phyloP scores from a whole-genome alignment of 2,888 invertebrate species.

The Drosophila subquinaria region DNA sequence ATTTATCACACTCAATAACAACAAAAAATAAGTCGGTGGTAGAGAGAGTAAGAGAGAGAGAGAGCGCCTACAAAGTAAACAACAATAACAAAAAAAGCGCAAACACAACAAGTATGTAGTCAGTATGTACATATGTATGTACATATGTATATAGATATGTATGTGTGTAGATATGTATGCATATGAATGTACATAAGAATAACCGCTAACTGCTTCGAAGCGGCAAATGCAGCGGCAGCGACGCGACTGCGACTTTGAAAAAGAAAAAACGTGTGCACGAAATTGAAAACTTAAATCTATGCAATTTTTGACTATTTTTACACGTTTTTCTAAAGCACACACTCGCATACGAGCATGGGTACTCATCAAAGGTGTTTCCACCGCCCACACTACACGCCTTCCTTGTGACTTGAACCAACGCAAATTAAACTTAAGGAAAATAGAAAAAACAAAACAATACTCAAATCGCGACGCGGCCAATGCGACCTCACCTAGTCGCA shows the following conservation, averaged over 20 bases:
- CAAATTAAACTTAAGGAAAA: not conserved
- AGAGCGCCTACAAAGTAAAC: conserved; percentile 23
- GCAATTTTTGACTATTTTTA: conserved; percentile 67
- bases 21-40: conserved; percentile 7
- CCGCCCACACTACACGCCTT: conserved; percentile 26
- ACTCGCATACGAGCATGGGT: conserved; percentile 5
- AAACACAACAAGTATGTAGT: conserved; percentile 20
- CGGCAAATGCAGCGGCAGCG: conserved; percentile 20
- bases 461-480: conserved; percentile 8
- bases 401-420: not conserved
- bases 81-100: conserved; percentile 37
- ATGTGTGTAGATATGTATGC: not conserved
- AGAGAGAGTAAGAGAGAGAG: conserved; percentile 4
- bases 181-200: conserved; percentile 5
- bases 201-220: conserved; percentile 13
- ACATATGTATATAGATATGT: not conserved
- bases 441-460: conserved; percentile 3
- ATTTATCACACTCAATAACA: conserved; percentile 33
- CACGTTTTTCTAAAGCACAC: conserved; percentile 27
- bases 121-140: conserved; percentile 9
- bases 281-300: conserved; percentile 41
- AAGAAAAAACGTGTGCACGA: conserved; percentile 24
- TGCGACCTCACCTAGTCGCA: conserved; percentile 19
- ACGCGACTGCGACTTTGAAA: conserved; percentile 15
- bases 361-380: conserved; percentile 21